Base-by-base conservation (phyloP, 2,797 vertebrate species). In the Melanotaenia pygmaea region DNA sequence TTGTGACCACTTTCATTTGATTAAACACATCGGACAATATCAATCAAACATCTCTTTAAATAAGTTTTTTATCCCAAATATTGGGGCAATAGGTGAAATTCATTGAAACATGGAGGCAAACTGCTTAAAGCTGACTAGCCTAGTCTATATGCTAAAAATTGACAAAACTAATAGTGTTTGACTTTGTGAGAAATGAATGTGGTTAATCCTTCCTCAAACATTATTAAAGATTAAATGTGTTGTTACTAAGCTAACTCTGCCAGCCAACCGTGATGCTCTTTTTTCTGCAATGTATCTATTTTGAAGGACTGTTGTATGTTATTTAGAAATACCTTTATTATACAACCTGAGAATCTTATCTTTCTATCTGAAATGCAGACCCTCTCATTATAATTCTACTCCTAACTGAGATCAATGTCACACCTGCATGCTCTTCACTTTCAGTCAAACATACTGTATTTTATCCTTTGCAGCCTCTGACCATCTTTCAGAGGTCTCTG, bases 401-500 rank as follows among this genome's bases (percentile, higher is more conserved):
- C 16, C 40, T 11, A 14, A 32, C 53, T 8, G 20, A 53, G 35
- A 70, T 47, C 30, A 61, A 0, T 67, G 32, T 20, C 18, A 1
- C 4, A 30, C 14, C 20, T 61, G 14, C 35, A 16, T 57, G 0
- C 26, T 6, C 47, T 53, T 53, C 24, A 24, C 13, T 51, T 54
- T 13, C 51, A 53, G n/a, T 24, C 7, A 50, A 50, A 11, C 18
- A 2, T 5, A 30, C 30, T 30, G 4, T 38, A 2, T 66, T 60
- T 12, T 43, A 32, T 67, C 28, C n/a, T 37, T 76, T 73, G 38
- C 90, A 99, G 98, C 93, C 92, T 20, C 91, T 99, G 77, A 98
- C 96, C 30, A 4, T 94, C 87, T 96, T 97, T 94, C 98, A 99
- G 94, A 96, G 97, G 75, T 97, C 97, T 0, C 91, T 99, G 85